Conservation (phyloP, 2,113 vertebrate species). For the Grallaria varia region DNA sequence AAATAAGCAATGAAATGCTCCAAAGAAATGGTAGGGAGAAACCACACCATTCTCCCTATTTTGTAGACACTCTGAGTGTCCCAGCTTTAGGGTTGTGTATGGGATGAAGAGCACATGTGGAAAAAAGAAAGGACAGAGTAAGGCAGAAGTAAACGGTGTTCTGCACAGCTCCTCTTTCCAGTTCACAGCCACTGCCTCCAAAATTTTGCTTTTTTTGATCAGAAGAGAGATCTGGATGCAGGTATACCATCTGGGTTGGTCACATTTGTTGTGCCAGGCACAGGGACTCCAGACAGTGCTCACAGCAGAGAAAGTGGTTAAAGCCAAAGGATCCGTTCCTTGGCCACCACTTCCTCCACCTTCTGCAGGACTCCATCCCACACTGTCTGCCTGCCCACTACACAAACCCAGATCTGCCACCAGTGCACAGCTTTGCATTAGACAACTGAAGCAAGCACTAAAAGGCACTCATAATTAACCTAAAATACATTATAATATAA, state of each 20-base stretch:
- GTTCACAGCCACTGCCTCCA: not conserved
- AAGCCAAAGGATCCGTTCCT: not conserved
- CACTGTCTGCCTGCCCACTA: rapidly evolving
- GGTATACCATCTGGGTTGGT: not conserved
- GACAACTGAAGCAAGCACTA: not conserved
- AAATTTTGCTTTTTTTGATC: not conserved
- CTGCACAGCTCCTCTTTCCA: not conserved
- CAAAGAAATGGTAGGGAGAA: not conserved
- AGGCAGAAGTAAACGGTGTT: not conserved
- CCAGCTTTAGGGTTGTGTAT: not conserved
- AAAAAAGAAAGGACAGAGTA: not conserved
- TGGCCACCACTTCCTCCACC: not conserved
- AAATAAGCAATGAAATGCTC: not conserved
- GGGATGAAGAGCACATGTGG: not conserved
- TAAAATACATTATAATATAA: not conserved
- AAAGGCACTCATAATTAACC: not conserved
- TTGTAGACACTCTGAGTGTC: not conserved
- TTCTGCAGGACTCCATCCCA: not conserved
- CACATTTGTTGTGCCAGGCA: not conserved
- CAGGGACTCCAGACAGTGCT: not conserved
- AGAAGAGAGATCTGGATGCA: not conserved
- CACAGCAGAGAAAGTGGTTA: not conserved
- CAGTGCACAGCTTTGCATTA: not conserved
- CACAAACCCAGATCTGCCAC: not conserved
- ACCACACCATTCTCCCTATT: not conserved